Conservation (phyloP, 2,797 vertebrate genomes). For the Knipowitschia caucasica region DNA sequence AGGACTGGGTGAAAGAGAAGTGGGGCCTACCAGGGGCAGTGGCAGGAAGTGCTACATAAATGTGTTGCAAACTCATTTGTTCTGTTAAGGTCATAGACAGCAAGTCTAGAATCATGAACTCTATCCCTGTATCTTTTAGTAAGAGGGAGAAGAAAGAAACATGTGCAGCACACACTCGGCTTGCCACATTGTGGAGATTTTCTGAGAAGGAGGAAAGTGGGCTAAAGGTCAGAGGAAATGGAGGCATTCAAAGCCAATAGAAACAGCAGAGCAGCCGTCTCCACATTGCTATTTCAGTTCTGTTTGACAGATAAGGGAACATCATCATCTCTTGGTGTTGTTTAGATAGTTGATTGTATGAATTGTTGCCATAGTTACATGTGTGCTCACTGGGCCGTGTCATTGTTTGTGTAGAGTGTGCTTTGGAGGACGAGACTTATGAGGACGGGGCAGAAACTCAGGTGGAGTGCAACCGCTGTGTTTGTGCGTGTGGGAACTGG, state of each 20-base stretch:
- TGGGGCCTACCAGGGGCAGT: no score
- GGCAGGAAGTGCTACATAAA: no score
- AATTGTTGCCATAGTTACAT: no score
- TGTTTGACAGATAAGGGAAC: not conserved
- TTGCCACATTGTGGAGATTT: constrained; percentile 4
- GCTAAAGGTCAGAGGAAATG: constrained; percentile 56
- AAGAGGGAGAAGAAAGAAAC: no score
- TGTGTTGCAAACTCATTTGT: not conserved
- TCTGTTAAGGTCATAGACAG: no score
- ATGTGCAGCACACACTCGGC: not conserved
- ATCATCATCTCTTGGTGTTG: no score
- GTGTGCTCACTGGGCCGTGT: no score
- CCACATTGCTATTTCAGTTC: not conserved
- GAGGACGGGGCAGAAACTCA: constrained; percentile 94
- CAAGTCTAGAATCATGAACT: no score
- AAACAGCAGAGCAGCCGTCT: constrained; percentile 4
- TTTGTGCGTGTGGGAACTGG: constrained; percentile 98
- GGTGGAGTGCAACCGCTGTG: constrained; percentile 96
- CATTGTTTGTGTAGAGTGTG: constrained; percentile 80
- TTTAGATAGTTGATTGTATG: not conserved
- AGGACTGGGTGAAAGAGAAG: no score
- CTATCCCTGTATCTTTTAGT: no score
- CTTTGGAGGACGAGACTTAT: constrained; percentile 93
- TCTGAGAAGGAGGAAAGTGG: constrained; percentile 26
- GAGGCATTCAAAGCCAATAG: constrained; percentile 25